Percentiles rank a stretch among this genome's conserved stretches.
Evolutionary conservation across 2,888 invertebrate genomes (phyloP).

Genomic region (Sepioteuthis lessoniana): DNA sequence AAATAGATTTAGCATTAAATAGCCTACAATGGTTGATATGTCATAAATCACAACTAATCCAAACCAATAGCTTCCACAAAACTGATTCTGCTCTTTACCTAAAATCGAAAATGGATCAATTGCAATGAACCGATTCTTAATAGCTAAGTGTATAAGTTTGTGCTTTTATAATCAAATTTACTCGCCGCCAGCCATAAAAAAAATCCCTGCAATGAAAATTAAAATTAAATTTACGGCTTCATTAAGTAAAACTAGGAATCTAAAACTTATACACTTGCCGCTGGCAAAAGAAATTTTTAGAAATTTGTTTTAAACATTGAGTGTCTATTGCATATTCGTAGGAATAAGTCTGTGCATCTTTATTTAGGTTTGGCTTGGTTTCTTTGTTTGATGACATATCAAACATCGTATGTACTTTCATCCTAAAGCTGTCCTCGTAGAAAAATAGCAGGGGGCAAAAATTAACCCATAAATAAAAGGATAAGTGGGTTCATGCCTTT

Average conservation of each 20-base stretch:
- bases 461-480: too few relatives aligned
- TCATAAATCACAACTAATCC: background rate
- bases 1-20: too few relatives aligned
- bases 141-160: background rate
- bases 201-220: background rate
- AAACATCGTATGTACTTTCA: too few relatives aligned
- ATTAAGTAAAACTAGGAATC: background rate
- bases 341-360: too few relatives aligned
- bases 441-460: too few relatives aligned
- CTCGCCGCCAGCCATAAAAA: background rate
- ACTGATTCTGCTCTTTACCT: background rate
- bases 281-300: background rate
- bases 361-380: too few relatives aligned
- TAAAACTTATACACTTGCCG: background rate
- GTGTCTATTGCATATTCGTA: too few relatives aligned
- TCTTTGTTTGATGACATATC: too few relatives aligned
- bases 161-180: background rate
- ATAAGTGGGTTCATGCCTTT: too few relatives aligned
- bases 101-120: background rate
- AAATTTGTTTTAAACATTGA: too few relatives aligned
- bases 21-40: too few relatives aligned
- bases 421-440: too few relatives aligned
- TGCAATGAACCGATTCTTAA: background rate
- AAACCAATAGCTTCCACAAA: background rate
- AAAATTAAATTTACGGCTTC: background rate